Conservation (phyloP, 2,888 invertebrate species). For the Tinea pellionella region DNA sequence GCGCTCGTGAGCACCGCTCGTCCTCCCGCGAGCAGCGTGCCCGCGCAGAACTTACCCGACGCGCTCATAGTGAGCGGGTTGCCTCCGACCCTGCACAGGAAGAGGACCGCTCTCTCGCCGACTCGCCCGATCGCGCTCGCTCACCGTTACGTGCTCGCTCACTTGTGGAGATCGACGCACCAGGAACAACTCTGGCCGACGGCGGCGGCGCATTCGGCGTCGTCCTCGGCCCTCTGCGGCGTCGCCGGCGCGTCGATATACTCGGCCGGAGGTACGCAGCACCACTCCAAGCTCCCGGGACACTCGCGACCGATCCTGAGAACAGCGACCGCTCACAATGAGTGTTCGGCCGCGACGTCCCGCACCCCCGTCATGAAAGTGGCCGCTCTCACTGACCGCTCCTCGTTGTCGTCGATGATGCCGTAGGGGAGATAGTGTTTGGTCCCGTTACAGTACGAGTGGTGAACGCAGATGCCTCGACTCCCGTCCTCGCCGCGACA, state of each 20-base stretch:
- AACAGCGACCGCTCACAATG: not conserved
- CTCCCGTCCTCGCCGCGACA: not conserved
- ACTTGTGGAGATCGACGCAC: not conserved
- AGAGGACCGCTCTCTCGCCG: not conserved
- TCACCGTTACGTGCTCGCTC: not conserved
- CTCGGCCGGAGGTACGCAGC: constrained; percentile 16
- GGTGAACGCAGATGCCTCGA: not conserved
- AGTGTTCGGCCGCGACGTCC: too few species aligned
- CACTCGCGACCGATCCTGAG: not conserved
- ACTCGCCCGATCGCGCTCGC: not conserved
- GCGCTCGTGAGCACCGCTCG: not conserved
- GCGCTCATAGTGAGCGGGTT: not conserved
- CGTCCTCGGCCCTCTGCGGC: constrained; percentile 12
- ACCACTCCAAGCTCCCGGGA: not conserved
- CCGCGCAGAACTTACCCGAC: not conserved
- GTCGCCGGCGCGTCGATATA: constrained; percentile 17
- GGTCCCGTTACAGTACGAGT: not conserved
- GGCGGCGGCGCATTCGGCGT: constrained; percentile 4
- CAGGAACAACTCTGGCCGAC: constrained; percentile 13
- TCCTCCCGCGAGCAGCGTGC: not conserved
- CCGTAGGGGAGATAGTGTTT: not conserved
- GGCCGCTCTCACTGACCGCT: not conserved
- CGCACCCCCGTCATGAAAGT: too few species aligned
- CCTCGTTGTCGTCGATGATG: constrained; percentile 1
- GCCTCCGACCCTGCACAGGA: not conserved